Evolutionary conservation across 2,888 invertebrate species (phyloP), one percentile per base, ranked within the genome.

Genomic region (Coenonympha arcania): DNA sequence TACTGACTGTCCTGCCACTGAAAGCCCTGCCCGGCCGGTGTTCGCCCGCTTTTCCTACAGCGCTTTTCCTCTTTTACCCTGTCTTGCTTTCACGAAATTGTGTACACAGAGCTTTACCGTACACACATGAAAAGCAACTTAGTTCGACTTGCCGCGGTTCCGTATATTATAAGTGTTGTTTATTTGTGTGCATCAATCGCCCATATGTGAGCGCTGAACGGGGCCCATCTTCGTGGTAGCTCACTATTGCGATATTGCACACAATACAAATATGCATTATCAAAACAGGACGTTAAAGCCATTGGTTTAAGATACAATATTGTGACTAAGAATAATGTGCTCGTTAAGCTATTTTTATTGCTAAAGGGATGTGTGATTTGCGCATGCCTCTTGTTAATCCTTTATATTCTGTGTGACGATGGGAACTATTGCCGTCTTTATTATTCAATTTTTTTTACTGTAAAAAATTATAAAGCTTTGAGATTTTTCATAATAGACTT

Each of bases 301-400:
- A 60, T 3, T 2, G 2, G 2, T 16, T 13, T 46, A 49, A 42
- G 30, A 34, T 37, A 41, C 20, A 34, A n/a, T n/a, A n/a, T 24
- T 15, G 5, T 45, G 13, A 18, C 16, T 28, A 3, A 33, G 4
- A 6, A n/a, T 20, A 20, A n/a, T 19, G 9, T 19, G 28, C 13
- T 78, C 42, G 62, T 70, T 68, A 60, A 58, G 68, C 69, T 76
- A 64, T 66, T 76, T 76, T 71, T 67, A 22, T 15, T n/a, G 62
- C 65, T 64, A 70, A 62, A 61, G 58, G 58, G 55, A 56, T 60
- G 65, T 57, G 60, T 54, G 65, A 65, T 71, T 68, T 79, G 84
- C 84, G 84, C 84, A 84, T 83, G 84, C 73, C 76, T 70, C 71
- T 71, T 73, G 73, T 74, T 71, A 72, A 69, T 78, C 70, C 72